Conservation (phyloP, 53 echinoderm and acorn worm species). For the Hippasteria phrygiana region DNA sequence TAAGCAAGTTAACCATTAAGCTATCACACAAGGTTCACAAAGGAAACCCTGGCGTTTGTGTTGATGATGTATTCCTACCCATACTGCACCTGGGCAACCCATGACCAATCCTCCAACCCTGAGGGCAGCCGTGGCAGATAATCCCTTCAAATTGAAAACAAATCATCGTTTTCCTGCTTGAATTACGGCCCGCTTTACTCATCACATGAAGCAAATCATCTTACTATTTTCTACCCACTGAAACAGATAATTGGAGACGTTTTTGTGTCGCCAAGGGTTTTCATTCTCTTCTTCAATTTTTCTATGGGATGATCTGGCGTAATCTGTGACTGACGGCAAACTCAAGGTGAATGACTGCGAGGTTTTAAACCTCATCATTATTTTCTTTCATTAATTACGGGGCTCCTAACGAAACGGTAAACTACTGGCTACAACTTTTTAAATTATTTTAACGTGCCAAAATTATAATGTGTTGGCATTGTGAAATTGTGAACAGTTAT, state of each 20-base stretch:
- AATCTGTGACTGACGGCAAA: conserved; percentile 23
- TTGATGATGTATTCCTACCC: neutral
- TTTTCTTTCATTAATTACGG: neutral
- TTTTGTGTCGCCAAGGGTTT: conserved; percentile 41
- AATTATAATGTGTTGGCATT: too few species aligned
- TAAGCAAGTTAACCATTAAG: neutral
- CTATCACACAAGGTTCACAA: neutral
- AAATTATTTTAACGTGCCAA: too few species aligned
- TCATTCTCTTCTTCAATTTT: neutral
- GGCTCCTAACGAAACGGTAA: neutral
- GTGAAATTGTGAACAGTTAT: too few species aligned
- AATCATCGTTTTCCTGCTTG: conserved; percentile 55
- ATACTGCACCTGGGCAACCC: conserved; percentile 46
- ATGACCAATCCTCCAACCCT: conserved; percentile 35
- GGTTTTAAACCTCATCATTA: conserved; percentile 15
- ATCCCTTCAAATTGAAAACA: conserved; percentile 59
- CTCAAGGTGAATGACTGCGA: conserved; percentile 50
- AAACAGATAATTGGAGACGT: conserved; percentile 56
- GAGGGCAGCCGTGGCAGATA: conserved; percentile 18
- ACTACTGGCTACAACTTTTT: too few species aligned
- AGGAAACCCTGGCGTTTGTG: neutral
- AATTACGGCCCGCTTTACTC: conserved; percentile 58
- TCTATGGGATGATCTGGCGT: conserved; percentile 37
- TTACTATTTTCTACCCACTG: conserved; percentile 31
- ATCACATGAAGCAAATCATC: conserved; percentile 19